phyloP scores from a whole-genome alignment of 2,888 invertebrate genomes.

The Tridacna gigas region DNA sequence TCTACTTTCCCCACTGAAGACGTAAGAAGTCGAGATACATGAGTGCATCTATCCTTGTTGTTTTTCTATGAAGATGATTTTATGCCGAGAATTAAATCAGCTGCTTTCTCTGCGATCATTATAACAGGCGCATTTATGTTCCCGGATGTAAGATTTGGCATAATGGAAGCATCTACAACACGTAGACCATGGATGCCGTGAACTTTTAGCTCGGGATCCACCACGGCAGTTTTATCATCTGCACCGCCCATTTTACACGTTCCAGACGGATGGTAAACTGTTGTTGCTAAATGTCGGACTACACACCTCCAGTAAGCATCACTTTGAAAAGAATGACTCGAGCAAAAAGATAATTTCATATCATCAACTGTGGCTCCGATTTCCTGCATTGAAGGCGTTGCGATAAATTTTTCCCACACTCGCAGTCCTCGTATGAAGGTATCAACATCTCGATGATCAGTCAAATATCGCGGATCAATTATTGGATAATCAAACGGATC shows the following conservation, averaged over 20 bases:
- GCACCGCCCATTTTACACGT: constrained; percentile 89
- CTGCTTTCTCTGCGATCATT: constrained; percentile 10
- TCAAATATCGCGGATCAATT: constrained; percentile 96
- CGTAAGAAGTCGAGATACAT: too few species aligned
- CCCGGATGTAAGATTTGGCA: constrained; percentile 16
- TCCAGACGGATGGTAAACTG: constrained; percentile 89
- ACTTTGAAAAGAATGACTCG: constrained; percentile 42
- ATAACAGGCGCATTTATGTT: constrained; percentile 7
- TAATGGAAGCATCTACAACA: constrained; percentile 68
- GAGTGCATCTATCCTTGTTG: too few species aligned
- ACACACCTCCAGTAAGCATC: constrained; percentile 66
- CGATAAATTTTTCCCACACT: constrained; percentile 46
- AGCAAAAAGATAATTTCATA: constrained; percentile 52
- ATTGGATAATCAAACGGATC: constrained; percentile 92
- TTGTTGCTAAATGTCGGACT: constrained; percentile 47
- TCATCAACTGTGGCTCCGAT: constrained; percentile 48
- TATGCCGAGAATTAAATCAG: constrained; percentile 66
- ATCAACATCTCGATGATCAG: constrained; percentile 87
- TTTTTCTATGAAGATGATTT: background rate
- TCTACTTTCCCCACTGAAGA: too few species aligned
- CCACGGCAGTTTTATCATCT: constrained; percentile 87
- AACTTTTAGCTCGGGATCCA: constrained; percentile 86
- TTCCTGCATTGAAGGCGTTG: constrained; percentile 52
- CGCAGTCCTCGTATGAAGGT: constrained; percentile 51
- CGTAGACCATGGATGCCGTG: background rate